Percentiles rank a stretch among this genome's conserved stretches.
phyloP scores from a whole-genome alignment of 2,113 vertebrate species.

The Sturnus vulgaris region DNA sequence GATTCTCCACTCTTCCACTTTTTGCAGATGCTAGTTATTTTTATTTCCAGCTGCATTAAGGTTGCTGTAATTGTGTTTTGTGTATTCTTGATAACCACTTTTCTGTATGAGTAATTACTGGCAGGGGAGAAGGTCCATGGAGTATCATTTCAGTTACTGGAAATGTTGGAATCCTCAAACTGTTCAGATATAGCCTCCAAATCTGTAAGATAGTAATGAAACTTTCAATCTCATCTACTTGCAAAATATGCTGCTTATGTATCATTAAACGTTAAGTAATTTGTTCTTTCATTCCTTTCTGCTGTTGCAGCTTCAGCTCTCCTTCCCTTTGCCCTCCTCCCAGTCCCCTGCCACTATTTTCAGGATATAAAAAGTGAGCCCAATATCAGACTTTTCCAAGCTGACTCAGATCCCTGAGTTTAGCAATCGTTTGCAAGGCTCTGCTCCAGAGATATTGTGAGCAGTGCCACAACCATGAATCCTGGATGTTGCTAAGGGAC shows the following conservation, averaged over 20 bases:
- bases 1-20: not conserved
- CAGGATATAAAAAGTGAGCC: not conserved
- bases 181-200: not conserved
- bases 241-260: not conserved
- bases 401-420: slow-evolving; percentile 13
- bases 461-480: slow-evolving; percentile 9
- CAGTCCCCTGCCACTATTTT: not conserved
- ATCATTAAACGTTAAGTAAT: not conserved
- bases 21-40: slow-evolving; percentile 28
- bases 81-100: slow-evolving; percentile 6
- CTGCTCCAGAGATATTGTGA: slow-evolving; percentile 2
- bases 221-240: not conserved
- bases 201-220: not conserved
- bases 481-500: slow-evolving; percentile 51
- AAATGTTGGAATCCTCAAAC: not conserved
- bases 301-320: not conserved
- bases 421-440: not conserved
- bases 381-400: not conserved
- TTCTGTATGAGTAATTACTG: slow-evolving; percentile 25
- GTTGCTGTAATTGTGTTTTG: slow-evolving; percentile 24
- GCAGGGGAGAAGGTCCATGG: not conserved
- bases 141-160: slow-evolving; percentile 16
- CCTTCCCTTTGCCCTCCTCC: not conserved
- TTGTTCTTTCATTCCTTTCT: slow-evolving; percentile 4
- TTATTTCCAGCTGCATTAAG: slow-evolving; percentile 22